A percentile compares a stretch with the other conserved stretches of the same genome.
These are phyloP conservation scores for Tangara arthus DNA, from an alignment of 2,797 vertebrate species.

Conservation along the genomic window DNA sequence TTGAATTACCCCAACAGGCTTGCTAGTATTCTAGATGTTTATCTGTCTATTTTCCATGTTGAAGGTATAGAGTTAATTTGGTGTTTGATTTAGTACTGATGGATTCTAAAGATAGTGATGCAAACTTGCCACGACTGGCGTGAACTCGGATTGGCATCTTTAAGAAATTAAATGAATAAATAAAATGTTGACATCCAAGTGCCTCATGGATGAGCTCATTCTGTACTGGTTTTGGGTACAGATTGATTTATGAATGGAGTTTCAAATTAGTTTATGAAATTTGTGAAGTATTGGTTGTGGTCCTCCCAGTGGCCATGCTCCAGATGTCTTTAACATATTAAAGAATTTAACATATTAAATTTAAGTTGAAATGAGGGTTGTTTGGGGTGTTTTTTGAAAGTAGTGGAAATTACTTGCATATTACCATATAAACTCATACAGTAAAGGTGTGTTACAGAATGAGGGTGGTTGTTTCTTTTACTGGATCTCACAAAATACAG, in stretches of 20 bases:
- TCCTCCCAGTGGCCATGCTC: not conserved
- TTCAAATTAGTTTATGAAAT: not conserved
- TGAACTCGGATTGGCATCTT: conserved; percentile 1
- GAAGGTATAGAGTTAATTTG: not conserved
- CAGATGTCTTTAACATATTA: not conserved
- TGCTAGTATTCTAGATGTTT: not conserved
- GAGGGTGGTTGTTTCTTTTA: not conserved
- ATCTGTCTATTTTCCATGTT: not conserved
- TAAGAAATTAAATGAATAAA: conserved; percentile 22
- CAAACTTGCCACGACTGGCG: not conserved
- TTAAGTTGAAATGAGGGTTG: not conserved
- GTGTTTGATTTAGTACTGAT: not conserved
- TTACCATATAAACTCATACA: not conserved
- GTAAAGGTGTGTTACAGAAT: not conserved
- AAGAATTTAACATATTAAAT: not conserved
- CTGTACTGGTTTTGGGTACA: not conserved
- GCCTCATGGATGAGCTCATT: conserved; percentile 25
- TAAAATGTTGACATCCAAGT: conserved; percentile 37
- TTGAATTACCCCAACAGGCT: not conserved
- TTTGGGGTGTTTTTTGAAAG: not conserved
- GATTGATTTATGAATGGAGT: conserved; percentile 54
- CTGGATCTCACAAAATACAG: not conserved
- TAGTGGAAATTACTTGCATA: not conserved
- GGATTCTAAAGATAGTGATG: not conserved
- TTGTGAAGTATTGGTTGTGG: not conserved